Base-by-base conservation (phyloP, 2,113 vertebrate species). In the Neodontobutis hainanensis region DNA sequence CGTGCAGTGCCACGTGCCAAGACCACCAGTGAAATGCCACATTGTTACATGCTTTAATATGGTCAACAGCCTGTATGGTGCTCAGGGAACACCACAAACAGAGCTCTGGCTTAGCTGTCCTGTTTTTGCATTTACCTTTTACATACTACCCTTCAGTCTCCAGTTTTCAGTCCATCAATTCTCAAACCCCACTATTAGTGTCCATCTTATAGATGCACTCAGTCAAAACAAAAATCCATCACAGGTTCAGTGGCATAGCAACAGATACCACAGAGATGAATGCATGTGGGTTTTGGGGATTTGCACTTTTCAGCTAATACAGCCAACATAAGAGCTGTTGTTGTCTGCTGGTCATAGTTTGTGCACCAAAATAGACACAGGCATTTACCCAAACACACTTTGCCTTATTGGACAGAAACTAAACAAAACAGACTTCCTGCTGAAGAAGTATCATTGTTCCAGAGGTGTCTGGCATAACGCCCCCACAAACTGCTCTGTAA, bases 241-340 rank as follows among this genome's bases (percentile, higher is more conserved):
- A 77, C 45, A 66, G 50, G 68, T 74, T 51, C 35, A 63, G 73
- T 79, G 81, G 80, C 85, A 77, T 76, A 84, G 80, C 88, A 85
- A 87, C 84, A 88, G 85, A 77, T 78, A 68, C 49, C 61, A 65
- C 58, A 80, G 61, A 52, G 40, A 27, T 27, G 19, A 27, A 27
- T 27, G 66, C 45, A n/a, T 70, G 53, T 59, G 65, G 50, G 61
- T 56, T 63, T 38, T 46, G 62, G 53, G 58, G 52, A 76, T 76
- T 51, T 51, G 48, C 19, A 67, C 65, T 73, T 56, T 55, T 44
- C 5, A 5, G 68, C 61, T 74, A 55, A 81, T 65, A 75, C 61
- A 62, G 68, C 61, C 48, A 58, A 67, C 63, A 67, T 76, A 44
- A 56, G 59, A 68, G 55, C 36, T 45, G 43, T 32, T 11, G n/a